A percentile compares a stretch with the other conserved stretches of the same genome.
These are phyloP conservation scores for Polymixis lichenea DNA, from an alignment of 2,888 invertebrate genomes.

Conservation along the genomic window DNA sequence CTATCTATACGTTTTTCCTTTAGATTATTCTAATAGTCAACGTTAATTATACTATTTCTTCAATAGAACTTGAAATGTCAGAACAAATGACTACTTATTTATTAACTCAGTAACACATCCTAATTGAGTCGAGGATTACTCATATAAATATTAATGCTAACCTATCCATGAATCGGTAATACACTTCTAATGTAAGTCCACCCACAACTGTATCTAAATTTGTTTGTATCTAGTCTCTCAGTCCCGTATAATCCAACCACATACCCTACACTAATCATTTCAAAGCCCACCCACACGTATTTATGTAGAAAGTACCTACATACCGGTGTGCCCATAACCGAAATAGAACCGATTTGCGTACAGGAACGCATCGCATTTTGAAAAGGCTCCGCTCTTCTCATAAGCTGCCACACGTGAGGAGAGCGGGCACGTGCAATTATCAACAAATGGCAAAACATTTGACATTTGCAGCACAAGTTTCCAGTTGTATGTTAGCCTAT, in stretches of 20 bases:
- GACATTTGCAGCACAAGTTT: conserved; percentile 61
- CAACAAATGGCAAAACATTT: conserved; percentile 33
- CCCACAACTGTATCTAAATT: conserved; percentile 33
- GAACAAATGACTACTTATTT: conserved; percentile 3
- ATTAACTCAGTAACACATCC: conserved; percentile 11
- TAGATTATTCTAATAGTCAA: background rate
- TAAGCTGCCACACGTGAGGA: background rate
- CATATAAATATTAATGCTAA: conserved; percentile 22
- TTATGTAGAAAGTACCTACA: background rate
- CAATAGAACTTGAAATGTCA: background rate
- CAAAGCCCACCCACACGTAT: conserved; percentile 11
- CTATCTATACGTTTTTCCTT: background rate
- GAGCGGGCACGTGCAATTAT: conserved; percentile 31
- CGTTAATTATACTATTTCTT: background rate
- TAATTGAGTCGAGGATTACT: conserved; percentile 22
- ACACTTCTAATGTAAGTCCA: conserved; percentile 25
- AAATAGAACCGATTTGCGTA: conserved; percentile 19
- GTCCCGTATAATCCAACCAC: conserved; percentile 41
- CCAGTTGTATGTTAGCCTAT: conserved; percentile 59
- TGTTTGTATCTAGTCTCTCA: conserved; percentile 23
- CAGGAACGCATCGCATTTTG: conserved; percentile 29
- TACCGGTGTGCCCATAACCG: background rate
- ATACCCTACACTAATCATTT: conserved; percentile 46
- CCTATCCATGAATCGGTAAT: conserved; percentile 17
- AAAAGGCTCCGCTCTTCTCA: conserved; percentile 16